Evolutionary conservation across 2,113 vertebrate genomes (phyloP).

Genomic region (Piprites chloris): DNA sequence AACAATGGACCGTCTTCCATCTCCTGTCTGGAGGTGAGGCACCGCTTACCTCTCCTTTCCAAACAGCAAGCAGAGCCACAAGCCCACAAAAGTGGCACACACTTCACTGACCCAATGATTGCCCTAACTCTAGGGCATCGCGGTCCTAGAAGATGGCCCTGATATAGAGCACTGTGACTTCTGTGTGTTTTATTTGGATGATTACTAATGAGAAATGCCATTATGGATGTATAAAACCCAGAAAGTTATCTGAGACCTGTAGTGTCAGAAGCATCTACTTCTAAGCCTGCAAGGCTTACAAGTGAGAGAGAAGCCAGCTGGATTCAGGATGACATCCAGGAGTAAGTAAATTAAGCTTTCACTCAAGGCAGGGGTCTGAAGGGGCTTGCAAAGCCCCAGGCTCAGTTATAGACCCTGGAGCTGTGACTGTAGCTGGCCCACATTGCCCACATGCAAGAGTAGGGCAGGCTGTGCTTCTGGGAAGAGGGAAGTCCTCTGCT

Average conservation of each 20-base stretch:
- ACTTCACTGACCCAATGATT: neutral
- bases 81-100: accelerated
- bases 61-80: neutral
- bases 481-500: neutral
- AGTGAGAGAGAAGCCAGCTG: neutral
- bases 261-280: neutral
- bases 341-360: accelerated
- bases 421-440: neutral
- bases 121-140: neutral
- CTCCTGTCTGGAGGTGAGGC: neutral
- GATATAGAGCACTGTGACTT: neutral
- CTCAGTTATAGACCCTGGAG: neutral
- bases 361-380: neutral
- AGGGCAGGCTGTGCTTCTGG: neutral
- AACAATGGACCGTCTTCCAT: neutral
- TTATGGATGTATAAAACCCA: accelerated
- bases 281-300: neutral
- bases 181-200: neutral
- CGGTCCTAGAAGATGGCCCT: neutral
- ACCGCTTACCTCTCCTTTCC: neutral
- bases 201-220: neutral
- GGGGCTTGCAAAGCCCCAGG: neutral
- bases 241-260: neutral
- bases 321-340: neutral
- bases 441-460: accelerated